Percentiles rank a stretch among this genome's conserved stretches.
phyloP scores from a whole-genome alignment of 2,888 invertebrate species.

The Tupiocoris notatus region DNA sequence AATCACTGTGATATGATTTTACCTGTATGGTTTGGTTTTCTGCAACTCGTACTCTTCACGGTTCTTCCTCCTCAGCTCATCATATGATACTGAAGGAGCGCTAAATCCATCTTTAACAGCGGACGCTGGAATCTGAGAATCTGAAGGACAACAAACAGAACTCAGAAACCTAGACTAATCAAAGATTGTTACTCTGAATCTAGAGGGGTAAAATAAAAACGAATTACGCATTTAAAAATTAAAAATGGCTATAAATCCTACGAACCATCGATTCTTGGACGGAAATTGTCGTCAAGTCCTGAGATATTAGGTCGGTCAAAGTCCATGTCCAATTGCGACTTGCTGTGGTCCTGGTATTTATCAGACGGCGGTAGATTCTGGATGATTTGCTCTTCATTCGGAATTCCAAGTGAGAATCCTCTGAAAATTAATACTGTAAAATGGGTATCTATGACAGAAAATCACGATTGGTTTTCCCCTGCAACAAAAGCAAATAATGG shows the following conservation, averaged over 20 bases:
- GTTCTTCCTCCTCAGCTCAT: slow-evolving; percentile 69
- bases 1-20: slow-evolving; percentile 27
- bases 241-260: not conserved
- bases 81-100: slow-evolving; percentile 61
- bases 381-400: slow-evolving; percentile 35
- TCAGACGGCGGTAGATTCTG: slow-evolving; percentile 38
- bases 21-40: slow-evolving; percentile 56
- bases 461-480: no score
- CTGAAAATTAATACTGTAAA: not conserved
- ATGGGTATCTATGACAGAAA: no score
- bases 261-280: slow-evolving; percentile 53
- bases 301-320: slow-evolving; percentile 62
- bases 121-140: slow-evolving; percentile 20
- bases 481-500: no score
- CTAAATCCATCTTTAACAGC: slow-evolving; percentile 1
- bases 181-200: no score
- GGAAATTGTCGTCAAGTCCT: slow-evolving; percentile 61
- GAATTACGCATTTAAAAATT: no score
- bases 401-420: slow-evolving; percentile 39
- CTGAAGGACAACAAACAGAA: no score
- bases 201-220: no score
- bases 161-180: no score
- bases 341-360: slow-evolving; percentile 33
- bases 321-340: slow-evolving; percentile 60
- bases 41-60: slow-evolving; percentile 63